Percentiles rank a stretch among this genome's conserved stretches.
phyloP scores from a whole-genome alignment of 1,140 invertebrate species.

The Tachypleus tridentatus region DNA sequence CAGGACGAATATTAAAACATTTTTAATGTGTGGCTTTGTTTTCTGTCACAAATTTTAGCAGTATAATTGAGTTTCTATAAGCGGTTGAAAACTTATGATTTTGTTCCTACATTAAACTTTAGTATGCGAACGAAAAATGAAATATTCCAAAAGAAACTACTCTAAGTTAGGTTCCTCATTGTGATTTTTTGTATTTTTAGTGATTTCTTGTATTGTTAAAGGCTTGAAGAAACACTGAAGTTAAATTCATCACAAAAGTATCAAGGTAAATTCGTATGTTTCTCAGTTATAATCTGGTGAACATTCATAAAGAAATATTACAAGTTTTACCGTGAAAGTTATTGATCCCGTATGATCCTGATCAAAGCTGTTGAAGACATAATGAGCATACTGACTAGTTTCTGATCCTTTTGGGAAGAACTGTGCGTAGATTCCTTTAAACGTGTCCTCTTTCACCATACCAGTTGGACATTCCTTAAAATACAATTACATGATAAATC shows the following conservation, averaged over 20 bases:
- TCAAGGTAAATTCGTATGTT: background rate
- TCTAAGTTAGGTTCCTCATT: too few relatives aligned
- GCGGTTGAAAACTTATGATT: too few relatives aligned
- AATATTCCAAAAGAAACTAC: too few relatives aligned
- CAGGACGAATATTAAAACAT: too few relatives aligned
- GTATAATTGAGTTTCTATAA: too few relatives aligned
- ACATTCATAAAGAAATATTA: background rate
- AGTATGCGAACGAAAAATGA: too few relatives aligned
- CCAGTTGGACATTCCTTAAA: conserved; percentile 43
- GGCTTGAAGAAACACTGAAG: background rate
- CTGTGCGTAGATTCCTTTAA: conserved; percentile 44
- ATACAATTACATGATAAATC: background rate
- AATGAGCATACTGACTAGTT: conserved; percentile 29
- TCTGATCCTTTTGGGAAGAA: conserved; percentile 42
- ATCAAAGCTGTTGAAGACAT: conserved; percentile 31
- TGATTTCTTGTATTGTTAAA: conserved; percentile 21
- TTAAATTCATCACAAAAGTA: background rate
- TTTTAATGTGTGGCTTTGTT: too few relatives aligned
- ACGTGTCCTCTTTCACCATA: conserved; percentile 42
- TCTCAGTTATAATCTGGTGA: background rate
- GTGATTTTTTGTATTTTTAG: too few relatives aligned
- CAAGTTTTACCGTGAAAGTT: conserved; percentile 28
- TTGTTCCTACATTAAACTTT: too few relatives aligned
- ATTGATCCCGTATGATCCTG: conserved; percentile 29
- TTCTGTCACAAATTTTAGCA: too few relatives aligned